These are phyloP conservation scores for Tringa solitaria DNA, from an alignment of 2,113 vertebrate genomes.

Conservation along the genomic window DNA sequence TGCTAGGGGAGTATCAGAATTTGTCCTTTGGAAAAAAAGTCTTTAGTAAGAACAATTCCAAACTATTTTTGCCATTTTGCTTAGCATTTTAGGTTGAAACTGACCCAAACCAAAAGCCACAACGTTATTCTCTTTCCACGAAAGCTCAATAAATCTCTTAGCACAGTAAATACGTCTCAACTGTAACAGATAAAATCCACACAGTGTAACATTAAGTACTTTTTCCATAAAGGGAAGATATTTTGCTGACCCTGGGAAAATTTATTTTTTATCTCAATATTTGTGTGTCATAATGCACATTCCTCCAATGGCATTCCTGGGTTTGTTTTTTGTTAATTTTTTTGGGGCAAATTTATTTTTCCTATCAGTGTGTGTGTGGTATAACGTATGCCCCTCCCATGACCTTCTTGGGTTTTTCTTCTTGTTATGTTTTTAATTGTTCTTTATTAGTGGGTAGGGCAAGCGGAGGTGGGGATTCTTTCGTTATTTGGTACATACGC, in stretches of 20 bases:
- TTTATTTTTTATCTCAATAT: not conserved
- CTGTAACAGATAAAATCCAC: not conserved
- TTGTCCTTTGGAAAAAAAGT: not conserved
- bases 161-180: not conserved
- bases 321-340: not conserved
- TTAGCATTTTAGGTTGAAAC: slow-evolving; percentile 25
- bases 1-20: slow-evolving; percentile 37
- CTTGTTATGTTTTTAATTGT: not conserved
- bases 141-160: slow-evolving; percentile 40
- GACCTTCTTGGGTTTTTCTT: not conserved
- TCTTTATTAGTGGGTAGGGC: not conserved
- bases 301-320: not conserved
- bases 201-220: not conserved
- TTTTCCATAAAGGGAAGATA: slow-evolving; percentile 3
- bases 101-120: not conserved
- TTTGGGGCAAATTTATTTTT: not conserved
- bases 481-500: not conserved
- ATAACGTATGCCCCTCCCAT: not conserved
- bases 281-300: not conserved
- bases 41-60: not conserved
- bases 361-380: not conserved
- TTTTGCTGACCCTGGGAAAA: not conserved
- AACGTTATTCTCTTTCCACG: not conserved
- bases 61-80: slow-evolving; percentile 11
- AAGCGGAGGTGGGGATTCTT: not conserved